Base-by-base conservation (phyloP, 2,113 vertebrate genomes). In the Lanius collurio region DNA sequence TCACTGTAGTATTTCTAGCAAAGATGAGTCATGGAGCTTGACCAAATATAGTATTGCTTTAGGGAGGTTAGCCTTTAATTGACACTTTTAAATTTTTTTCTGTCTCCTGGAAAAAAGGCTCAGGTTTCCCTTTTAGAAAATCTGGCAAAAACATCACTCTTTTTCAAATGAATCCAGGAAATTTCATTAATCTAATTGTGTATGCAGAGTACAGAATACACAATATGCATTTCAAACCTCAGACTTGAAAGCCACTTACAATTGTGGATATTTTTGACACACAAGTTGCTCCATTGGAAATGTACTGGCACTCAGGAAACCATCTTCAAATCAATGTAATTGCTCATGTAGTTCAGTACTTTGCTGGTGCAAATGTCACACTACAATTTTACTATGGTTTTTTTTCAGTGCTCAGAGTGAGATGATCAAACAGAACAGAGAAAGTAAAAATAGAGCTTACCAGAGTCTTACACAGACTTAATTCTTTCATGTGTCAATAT, bases 1-100 rank as follows among this genome's bases (percentile, higher is more conserved):
- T 97, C 95, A 97, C 13, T 96, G 93, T 78, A 96, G 95, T 95
- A 94, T 96, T 98, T 98, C 97, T 97, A 98, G 97, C 96, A 97
- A 98, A 97, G 93, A 98, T 97, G 97, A 98, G 64, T 98, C 97
- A 97, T 44, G 10, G 53, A 78, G 14, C 77, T 96, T 95, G 91
- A 94, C 96, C 92, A 94, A 88, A 95, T 91, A 87, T 44, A 76
- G 79, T 63, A 85, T 62, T 83, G 96, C 97, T 97, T 53, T 68
- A 84, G 84, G 91, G 84, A 95, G 90, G 77, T 39, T 69, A 92
- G 59, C 47, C 63, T 94, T 81, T 93, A 95, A 74, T 35, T 91
- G 65, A 78, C 27, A 30, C 4, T n/a, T 52, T 21, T 37, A 19
- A 27, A 3, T 28, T 63, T 67, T 46, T 55, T 21, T 52, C 10